Evolutionary conservation across 2,888 invertebrate genomes (phyloP).

Genomic region (Orthosia gracilis): DNA sequence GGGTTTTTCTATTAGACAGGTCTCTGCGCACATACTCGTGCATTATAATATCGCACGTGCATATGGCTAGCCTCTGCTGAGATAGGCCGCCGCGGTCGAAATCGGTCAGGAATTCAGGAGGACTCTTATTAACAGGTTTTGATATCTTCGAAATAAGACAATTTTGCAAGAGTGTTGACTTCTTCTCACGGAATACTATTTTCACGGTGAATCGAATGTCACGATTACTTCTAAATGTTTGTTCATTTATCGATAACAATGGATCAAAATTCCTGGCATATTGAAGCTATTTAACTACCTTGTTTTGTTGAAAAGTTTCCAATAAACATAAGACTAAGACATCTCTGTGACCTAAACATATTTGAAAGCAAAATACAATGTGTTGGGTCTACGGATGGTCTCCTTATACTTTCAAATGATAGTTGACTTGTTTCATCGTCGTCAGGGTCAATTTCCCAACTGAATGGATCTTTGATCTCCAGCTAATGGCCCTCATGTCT

Average conservation of each 20-base stretch:
- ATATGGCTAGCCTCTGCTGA: too few species aligned
- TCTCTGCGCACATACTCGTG: too few species aligned
- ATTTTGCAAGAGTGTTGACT: neutral
- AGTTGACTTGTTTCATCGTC: constrained; percentile 14
- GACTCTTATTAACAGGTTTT: neutral
- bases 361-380: neutral
- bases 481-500: constrained; percentile 38
- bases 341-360: neutral
- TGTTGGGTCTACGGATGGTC: neutral
- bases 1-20: too few species aligned
- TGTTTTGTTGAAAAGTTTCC: neutral
- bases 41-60: too few species aligned
- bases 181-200: constrained; percentile 13
- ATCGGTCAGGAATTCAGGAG: too few species aligned
- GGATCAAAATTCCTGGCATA: constrained; percentile 21
- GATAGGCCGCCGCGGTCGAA: too few species aligned
- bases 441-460: constrained; percentile 34
- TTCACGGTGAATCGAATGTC: constrained; percentile 23
- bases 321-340: neutral
- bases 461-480: constrained; percentile 45
- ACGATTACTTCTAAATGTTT: constrained; percentile 30
- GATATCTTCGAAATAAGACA: neutral
- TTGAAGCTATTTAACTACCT: neutral
- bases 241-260: constrained; percentile 26
- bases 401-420: constrained; percentile 9